Percentiles rank a stretch among this genome's conserved stretches.
Evolutionary conservation across 2,113 vertebrate species (phyloP).

Genomic region (Sorex fumeus): DNA sequence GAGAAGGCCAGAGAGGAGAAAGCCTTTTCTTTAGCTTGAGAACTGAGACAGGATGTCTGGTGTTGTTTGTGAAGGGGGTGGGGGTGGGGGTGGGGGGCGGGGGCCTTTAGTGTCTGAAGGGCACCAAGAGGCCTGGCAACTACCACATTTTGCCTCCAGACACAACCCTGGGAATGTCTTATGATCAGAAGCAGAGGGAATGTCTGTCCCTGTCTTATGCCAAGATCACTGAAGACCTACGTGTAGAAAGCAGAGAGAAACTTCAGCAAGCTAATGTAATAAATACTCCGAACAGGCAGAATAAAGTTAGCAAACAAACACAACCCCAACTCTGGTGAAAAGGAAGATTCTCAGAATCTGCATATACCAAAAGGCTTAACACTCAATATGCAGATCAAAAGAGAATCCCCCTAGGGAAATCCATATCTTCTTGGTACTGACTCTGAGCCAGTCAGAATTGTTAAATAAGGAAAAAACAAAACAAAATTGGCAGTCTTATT

Average conservation of each 20-base stretch:
- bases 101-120: not conserved
- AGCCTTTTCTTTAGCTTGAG: not conserved
- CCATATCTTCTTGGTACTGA: constrained; percentile 41
- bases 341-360: constrained; percentile 56
- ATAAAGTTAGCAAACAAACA: not conserved
- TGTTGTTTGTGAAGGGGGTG: no score
- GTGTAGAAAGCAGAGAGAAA: not conserved
- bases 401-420: constrained; percentile 73
- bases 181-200: not conserved
- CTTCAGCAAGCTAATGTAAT: constrained; percentile 31
- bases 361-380: constrained; percentile 39
- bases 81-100: no score
- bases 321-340: constrained; percentile 31
- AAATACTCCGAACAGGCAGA: constrained; percentile 15
- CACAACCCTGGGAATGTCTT: no score
- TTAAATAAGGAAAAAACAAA: constrained; percentile 5
- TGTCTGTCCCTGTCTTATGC: not conserved
- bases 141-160: constrained; percentile 2
- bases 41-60: not conserved
- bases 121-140: not conserved
- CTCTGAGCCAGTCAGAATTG: constrained; percentile 23
- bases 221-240: not conserved
- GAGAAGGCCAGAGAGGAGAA: not conserved
- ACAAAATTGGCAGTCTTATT: not conserved
- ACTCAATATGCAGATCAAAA: constrained; percentile 5